Percentiles rank a stretch among this genome's conserved stretches.
Conservation (phyloP, 1,140 invertebrate species). For the Orius laevigatus region DNA sequence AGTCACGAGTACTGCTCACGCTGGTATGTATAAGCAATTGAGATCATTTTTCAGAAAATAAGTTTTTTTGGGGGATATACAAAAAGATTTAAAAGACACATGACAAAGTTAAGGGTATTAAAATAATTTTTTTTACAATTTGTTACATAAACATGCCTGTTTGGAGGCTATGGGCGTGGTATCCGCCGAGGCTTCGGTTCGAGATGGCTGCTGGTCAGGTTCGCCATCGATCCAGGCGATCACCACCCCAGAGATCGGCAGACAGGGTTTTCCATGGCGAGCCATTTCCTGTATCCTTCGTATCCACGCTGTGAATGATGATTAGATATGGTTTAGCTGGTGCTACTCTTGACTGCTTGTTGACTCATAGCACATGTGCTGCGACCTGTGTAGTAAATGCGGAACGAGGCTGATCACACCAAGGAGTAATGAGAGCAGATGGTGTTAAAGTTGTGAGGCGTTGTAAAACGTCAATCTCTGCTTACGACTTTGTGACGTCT, state of each 20-base stretch:
- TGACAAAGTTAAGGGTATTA: no score
- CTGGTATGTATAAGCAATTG: no score
- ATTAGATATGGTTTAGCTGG: not conserved
- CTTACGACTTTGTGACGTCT: slow-evolving; percentile 25
- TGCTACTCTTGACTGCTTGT: no score
- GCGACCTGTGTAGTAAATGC: not conserved
- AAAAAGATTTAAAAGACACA: no score
- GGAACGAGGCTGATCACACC: not conserved
- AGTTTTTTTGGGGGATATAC: no score
- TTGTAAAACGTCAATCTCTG: not conserved
- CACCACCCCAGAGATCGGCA: slow-evolving; percentile 33
- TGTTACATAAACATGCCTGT: not conserved
- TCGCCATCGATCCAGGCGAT: slow-evolving; percentile 42
- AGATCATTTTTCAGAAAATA: no score
- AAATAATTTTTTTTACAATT: no score
- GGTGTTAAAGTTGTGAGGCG: not conserved
- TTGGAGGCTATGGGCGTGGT: not conserved
- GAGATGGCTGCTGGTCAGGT: slow-evolving; percentile 40
- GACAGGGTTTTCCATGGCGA: slow-evolving; percentile 37
- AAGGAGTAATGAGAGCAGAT: not conserved
- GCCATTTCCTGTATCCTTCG: slow-evolving; percentile 29
- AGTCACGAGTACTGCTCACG: no score
- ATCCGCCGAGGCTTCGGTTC: slow-evolving; percentile 8
- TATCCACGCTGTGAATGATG: slow-evolving; percentile 15
- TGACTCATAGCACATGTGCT: no score